Base-by-base conservation (phyloP, 2,797 vertebrate genomes). In the Heteromormyrus szaboi region DNA sequence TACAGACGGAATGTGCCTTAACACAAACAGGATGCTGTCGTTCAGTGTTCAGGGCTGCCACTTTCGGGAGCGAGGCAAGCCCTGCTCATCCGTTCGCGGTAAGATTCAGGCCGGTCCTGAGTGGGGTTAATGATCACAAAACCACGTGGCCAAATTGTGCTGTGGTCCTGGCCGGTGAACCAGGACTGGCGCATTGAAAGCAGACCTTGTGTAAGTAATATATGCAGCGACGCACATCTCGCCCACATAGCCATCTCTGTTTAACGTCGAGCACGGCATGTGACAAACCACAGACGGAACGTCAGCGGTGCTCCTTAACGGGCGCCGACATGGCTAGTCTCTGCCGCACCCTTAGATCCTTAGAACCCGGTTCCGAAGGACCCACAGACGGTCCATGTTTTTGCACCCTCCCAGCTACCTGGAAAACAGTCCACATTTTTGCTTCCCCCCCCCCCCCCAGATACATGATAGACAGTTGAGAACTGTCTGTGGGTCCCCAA, bases 1-100 rank as follows among this genome's bases (percentile, higher is more conserved):
- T 88, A 84, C 48, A n/a, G 33, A 88, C 90, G 92, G 93, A 91
- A 94, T 95, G 91, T 92, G 91, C 91, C 59, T 72, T 86, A 90
- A 62, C 65, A 59, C 62, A 90, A 14, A 85, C 54, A 86, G 29
- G 46, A 88, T 29, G 76, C 62, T 86, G 87, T 92, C 62, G 91
- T 87, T 90, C 83, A 91, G 54, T 90, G 89, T 85, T 90, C 88
- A 90, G 68, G 72, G 91, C 53, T 29, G 89, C 88, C 85, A 33
- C 33, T 87, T 88, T 54, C 88, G 81, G 44, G 88, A 41, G 50
- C 88, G 84, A 12, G 85, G 11, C 72, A 83, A 54, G 0, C 4
- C 79, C 88, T 86, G 84, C 62, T 76, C 65, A 88, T 90, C 90
- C 79, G 53, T 84, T 29, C 88, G 33, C 65, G 89, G 89, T 51